These are phyloP conservation scores for Dynastes hyllus DNA, from an alignment of 2,888 invertebrate genomes.

Conservation along the genomic window DNA sequence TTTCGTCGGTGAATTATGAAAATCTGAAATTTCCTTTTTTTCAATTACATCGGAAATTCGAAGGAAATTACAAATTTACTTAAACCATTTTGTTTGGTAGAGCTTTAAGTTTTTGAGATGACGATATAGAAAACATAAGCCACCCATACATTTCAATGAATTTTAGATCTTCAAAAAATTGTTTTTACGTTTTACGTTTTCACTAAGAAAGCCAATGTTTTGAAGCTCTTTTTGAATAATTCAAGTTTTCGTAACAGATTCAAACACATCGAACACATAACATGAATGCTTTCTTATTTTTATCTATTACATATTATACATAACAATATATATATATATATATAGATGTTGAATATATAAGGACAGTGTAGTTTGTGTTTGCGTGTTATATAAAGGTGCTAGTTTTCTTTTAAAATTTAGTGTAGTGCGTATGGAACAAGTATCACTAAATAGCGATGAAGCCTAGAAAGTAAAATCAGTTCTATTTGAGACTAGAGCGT, in stretches of 20 bases:
- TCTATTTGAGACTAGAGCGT: neutral
- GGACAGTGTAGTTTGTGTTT: constrained; percentile 53
- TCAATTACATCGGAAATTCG: too few relatives aligned
- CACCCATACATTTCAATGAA: constrained; percentile 17
- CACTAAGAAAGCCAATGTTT: neutral
- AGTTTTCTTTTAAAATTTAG: constrained; percentile 31
- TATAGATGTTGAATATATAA: constrained; percentile 40
- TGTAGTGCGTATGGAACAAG: constrained; percentile 17
- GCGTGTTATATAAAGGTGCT: constrained; percentile 51
- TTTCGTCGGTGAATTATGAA: too few relatives aligned
- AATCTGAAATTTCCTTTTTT: too few relatives aligned
- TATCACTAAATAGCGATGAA: constrained; percentile 23
- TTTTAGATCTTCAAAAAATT: neutral
- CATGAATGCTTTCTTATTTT: constrained; percentile 32
- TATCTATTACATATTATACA: neutral
- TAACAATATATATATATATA: neutral
- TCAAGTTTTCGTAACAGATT: constrained; percentile 12
- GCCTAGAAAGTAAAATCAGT: constrained; percentile 13
- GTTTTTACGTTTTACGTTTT: neutral
- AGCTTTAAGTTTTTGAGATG: too few relatives aligned
- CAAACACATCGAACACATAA: constrained; percentile 36
- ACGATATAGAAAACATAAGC: neutral
- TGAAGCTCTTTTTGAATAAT: neutral
- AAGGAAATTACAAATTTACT: too few relatives aligned
- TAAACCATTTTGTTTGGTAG: too few relatives aligned